phyloP scores from a whole-genome alignment of 1,140 invertebrate genomes.

The Macrotrachela quadricornifera region DNA sequence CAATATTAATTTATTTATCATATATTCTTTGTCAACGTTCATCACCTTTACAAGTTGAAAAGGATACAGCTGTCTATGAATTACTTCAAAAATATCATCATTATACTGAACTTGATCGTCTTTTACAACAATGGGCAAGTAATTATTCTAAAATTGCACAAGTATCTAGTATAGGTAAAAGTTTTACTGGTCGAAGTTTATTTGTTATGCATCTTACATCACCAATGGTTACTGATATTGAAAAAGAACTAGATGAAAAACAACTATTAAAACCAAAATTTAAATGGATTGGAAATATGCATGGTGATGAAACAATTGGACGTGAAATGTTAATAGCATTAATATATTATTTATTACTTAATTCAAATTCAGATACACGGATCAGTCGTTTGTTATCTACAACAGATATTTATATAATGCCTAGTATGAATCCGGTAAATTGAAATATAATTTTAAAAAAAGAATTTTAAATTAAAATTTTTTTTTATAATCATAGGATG shows the following conservation, averaged over 20 bases:
- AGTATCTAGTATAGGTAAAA: too few species aligned
- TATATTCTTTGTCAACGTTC: too few species aligned
- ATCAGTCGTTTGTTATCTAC: conserved; percentile 35
- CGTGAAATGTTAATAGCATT: conserved; percentile 51
- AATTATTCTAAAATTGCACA: too few species aligned
- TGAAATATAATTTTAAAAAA: conserved; percentile 16
- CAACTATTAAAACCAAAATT: conserved; percentile 41
- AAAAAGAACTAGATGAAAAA: conserved; percentile 8
- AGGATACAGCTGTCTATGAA: too few species aligned
- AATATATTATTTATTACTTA: conserved; percentile 38
- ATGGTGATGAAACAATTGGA: conserved; percentile 68
- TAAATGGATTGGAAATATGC: conserved; percentile 72
- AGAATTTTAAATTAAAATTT: conserved; percentile 57
- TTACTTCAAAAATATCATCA: too few species aligned
- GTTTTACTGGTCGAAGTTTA: too few species aligned
- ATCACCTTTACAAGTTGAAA: too few species aligned
- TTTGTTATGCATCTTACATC: too few species aligned
- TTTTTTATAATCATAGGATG: conserved; percentile 70
- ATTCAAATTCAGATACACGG: conserved; percentile 39
- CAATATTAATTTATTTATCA: too few species aligned
- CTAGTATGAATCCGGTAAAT: conserved; percentile 69
- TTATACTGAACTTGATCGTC: too few species aligned
- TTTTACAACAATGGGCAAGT: too few species aligned
- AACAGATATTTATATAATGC: conserved; percentile 65
- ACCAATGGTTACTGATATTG: too few species aligned